Evolutionary conservation across 2,113 vertebrate species (phyloP).

Genomic region (Ceyx cyanopectus): DNA sequence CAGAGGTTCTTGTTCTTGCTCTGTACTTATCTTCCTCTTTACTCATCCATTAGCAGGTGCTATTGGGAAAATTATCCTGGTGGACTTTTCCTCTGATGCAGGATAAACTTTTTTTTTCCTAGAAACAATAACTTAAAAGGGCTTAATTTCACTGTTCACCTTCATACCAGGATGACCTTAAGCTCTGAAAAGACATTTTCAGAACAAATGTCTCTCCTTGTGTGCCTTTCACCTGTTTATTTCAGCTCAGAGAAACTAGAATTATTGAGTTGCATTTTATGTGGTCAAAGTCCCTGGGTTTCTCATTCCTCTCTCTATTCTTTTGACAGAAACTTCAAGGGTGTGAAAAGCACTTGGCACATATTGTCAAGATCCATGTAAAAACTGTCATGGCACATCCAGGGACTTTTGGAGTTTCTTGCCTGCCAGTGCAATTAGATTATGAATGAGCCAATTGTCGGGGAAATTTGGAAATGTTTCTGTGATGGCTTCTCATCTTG

Average conservation of each 20-base stretch:
- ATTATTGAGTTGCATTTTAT: not conserved
- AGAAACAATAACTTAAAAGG: not conserved
- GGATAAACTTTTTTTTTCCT: not conserved
- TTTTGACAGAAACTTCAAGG: conserved; percentile 56
- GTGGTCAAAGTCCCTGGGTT: not conserved
- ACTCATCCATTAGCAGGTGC: not conserved
- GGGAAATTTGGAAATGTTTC: conserved; percentile 58
- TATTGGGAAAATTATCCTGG: not conserved
- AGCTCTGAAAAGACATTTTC: not conserved
- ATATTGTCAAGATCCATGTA: conserved; percentile 13
- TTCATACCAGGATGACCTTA: not conserved
- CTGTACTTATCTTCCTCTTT: not conserved
- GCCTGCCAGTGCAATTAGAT: conserved; percentile 28
- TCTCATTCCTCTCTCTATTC: not conserved
- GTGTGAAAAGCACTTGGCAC: conserved; percentile 31
- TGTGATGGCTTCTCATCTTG: conserved; percentile 58
- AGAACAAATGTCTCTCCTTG: not conserved
- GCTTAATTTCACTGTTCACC: not conserved
- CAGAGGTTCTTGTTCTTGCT: not conserved
- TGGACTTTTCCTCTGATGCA: not conserved
- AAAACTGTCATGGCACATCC: not conserved
- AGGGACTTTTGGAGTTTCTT: conserved; percentile 31
- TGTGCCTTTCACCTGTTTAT: not conserved
- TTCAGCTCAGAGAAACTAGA: not conserved
- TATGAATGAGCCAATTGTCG: conserved; percentile 58